phyloP scores from a whole-genome alignment of 2,113 vertebrate species.

The Oreocharis arfaki region DNA sequence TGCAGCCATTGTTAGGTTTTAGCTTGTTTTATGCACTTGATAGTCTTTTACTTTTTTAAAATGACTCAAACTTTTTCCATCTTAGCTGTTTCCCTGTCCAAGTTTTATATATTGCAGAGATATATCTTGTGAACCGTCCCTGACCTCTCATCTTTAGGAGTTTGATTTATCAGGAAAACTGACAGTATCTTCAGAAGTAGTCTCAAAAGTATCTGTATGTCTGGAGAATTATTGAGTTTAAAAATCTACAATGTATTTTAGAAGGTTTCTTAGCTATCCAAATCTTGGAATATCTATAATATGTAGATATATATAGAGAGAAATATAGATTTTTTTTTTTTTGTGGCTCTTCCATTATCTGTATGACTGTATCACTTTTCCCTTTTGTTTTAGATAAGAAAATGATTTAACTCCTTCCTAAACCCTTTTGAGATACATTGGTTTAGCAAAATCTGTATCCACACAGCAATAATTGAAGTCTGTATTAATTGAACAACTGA shows the following conservation, averaged over 20 bases:
- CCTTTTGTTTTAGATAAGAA: neutral
- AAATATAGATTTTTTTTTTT: neutral
- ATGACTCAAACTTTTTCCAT: neutral
- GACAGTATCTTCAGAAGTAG: neutral
- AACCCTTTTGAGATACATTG: neutral
- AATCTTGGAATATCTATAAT: neutral
- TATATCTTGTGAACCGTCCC: neutral
- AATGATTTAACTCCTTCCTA: neutral
- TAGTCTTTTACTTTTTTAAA: neutral
- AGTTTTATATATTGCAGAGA: neutral
- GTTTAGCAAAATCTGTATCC: neutral
- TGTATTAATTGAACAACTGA: neutral
- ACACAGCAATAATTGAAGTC: neutral
- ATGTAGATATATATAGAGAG: too few relatives aligned
- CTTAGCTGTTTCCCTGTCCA: neutral
- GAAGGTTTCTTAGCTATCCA: neutral
- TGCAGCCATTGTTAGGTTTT: neutral
- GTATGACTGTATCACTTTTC: neutral
- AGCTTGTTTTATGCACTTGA: neutral
- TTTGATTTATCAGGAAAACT: neutral
- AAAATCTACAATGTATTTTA: neutral
- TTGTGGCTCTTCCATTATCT: neutral
- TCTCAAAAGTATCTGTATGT: neutral
- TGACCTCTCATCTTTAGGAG: neutral
- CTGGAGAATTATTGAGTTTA: neutral